Percentiles rank a stretch among this genome's conserved stretches.
These are phyloP conservation scores for Progne subis DNA, from an alignment of 2,113 vertebrate genomes.

Conservation along the genomic window DNA sequence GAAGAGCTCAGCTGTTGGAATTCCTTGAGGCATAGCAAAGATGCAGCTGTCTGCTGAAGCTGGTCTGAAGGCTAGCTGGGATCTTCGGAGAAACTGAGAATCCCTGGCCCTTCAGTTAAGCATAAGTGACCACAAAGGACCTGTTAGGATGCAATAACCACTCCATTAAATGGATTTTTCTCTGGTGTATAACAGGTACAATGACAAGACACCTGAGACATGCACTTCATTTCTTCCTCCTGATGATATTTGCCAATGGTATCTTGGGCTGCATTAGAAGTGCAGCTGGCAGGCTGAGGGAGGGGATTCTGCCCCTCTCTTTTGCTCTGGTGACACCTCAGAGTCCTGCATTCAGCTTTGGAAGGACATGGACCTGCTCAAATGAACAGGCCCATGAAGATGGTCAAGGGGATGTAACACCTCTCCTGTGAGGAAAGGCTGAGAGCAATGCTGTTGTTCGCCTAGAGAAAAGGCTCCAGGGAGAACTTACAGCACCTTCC, in stretches of 20 bases:
- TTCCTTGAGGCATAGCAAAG: background rate
- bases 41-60: background rate
- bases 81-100: background rate
- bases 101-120: background rate
- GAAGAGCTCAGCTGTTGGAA: background rate
- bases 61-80: background rate
- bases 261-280: background rate
- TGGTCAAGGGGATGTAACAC: background rate
- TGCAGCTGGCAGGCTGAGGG: background rate
- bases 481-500: background rate
- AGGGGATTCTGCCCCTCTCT: background rate
- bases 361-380: background rate
- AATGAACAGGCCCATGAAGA: background rate
- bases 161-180: background rate
- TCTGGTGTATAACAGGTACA: background rate
- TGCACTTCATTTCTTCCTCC: background rate
- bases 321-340: background rate
- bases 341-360: background rate
- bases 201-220: background rate
- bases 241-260: background rate
- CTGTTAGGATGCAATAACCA: background rate
- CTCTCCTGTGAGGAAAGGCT: background rate
- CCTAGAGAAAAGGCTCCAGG: background rate
- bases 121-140: background rate
- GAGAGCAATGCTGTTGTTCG: background rate